Conservation (phyloP, 2,888 invertebrate genomes). For the Bombylius major region DNA sequence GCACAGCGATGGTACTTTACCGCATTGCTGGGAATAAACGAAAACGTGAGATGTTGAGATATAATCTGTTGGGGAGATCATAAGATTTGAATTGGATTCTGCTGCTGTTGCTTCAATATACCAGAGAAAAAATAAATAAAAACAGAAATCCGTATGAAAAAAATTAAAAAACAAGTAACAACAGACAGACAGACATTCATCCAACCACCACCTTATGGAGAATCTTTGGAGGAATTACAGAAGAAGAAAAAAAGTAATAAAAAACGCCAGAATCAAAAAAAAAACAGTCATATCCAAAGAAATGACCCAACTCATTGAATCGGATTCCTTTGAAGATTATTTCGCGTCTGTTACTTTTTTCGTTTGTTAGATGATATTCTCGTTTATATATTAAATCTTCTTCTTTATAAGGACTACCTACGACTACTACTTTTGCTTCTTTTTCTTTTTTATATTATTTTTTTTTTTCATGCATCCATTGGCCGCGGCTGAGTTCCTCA, state of each 20-base stretch:
- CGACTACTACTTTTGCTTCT: no score
- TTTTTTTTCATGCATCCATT: not conserved
- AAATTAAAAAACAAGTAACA: no score
- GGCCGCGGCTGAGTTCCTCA: no score
- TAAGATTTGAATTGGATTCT: not conserved
- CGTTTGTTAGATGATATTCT: not conserved
- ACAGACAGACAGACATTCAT: slow-evolving; percentile 1
- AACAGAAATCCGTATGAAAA: no score
- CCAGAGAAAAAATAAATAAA: not conserved
- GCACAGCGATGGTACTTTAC: no score
- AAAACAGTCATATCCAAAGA: not conserved
- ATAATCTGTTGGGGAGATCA: slow-evolving; percentile 2
- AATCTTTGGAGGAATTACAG: slow-evolving; percentile 4
- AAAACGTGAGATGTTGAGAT: slow-evolving; percentile 9
- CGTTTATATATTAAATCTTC: not conserved
- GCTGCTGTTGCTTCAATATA: not conserved
- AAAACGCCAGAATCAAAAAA: not conserved
- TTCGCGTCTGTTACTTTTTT: not conserved
- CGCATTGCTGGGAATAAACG: not conserved
- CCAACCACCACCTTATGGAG: slow-evolving; percentile 4
- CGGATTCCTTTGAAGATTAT: slow-evolving; percentile 6
- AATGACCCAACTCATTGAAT: slow-evolving; percentile 7
- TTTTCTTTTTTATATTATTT: not conserved
- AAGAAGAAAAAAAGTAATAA: not conserved
- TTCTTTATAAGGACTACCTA: not conserved